phyloP scores from a whole-genome alignment of 1,140 invertebrate genomes.

The Meloidogyne hapla region DNA sequence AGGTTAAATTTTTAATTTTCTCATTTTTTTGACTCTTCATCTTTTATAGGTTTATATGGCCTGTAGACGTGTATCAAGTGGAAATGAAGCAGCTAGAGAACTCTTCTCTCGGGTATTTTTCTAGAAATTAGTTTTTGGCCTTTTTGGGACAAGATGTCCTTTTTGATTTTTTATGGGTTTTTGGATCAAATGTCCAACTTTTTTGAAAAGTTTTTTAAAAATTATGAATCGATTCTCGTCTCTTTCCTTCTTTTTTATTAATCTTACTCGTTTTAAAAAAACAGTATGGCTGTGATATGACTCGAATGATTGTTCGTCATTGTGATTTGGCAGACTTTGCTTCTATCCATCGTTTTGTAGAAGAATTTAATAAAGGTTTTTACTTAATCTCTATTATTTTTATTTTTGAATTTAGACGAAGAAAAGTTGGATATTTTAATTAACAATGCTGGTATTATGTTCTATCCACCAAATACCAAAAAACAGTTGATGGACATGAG shows the following conservation, averaged over 20 bases:
- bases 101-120: conserved; percentile 32
- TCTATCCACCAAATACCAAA: conserved; percentile 43
- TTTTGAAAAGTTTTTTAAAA: background rate
- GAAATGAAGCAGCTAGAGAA: conserved; percentile 31
- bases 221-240: background rate
- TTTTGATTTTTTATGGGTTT: background rate
- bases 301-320: conserved; percentile 38
- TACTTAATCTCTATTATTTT: background rate
- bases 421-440: conserved; percentile 49
- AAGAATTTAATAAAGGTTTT: conserved; percentile 44
- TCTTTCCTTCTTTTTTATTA: background rate
- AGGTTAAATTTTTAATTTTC: background rate
- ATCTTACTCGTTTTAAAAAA: no score
- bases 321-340: conserved; percentile 40
- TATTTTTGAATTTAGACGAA: conserved; percentile 41
- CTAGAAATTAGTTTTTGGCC: background rate
- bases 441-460: conserved; percentile 56
- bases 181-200: background rate
- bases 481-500: conserved; percentile 50
- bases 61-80: conserved; percentile 43
- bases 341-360: conserved; percentile 39
- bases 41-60: conserved; percentile 44
- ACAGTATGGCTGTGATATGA: conserved; percentile 41
- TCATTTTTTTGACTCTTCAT: background rate
- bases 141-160: background rate